phyloP scores from a whole-genome alignment of 2,113 vertebrate genomes.

The Leptobrachium leishanense region DNA sequence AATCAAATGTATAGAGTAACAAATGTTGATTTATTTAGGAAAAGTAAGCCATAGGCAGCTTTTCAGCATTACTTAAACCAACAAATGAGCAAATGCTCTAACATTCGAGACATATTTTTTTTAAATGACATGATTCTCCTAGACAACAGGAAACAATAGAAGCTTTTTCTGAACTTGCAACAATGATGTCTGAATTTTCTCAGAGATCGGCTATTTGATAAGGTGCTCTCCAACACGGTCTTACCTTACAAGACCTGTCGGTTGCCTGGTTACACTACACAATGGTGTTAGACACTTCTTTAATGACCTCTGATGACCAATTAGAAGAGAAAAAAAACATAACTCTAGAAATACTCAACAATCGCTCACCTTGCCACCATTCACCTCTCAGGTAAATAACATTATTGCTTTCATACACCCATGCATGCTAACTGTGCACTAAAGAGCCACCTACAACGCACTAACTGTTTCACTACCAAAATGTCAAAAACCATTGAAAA shows the following conservation, averaged over 20 bases:
- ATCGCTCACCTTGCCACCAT: no score
- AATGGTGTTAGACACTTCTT: not conserved
- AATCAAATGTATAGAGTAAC: no score
- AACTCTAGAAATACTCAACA: no score
- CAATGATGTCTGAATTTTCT: slow-evolving; percentile 6
- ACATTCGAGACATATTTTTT: not conserved
- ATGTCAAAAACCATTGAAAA: no score
- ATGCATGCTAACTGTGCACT: no score
- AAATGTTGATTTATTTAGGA: no score
- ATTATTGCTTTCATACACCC: no score
- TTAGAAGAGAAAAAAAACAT: no score
- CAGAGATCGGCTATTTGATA: slow-evolving; percentile 10
- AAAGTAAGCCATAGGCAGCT: no score
- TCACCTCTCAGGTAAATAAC: no score
- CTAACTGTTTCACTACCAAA: no score
- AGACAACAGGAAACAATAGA: slow-evolving; percentile 1
- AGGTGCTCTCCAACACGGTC: not conserved
- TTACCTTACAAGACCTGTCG: slow-evolving; percentile 7
- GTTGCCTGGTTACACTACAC: slow-evolving; percentile 21
- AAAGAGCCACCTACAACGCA: no score
- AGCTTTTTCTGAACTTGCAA: slow-evolving; percentile 11
- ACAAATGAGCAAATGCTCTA: not conserved
- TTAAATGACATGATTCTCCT: not conserved
- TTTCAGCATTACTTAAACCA: not conserved
- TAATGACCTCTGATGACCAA: not conserved